Base-by-base conservation (phyloP, 2,888 invertebrate species). In the Pristionchus exspectatus region DNA sequence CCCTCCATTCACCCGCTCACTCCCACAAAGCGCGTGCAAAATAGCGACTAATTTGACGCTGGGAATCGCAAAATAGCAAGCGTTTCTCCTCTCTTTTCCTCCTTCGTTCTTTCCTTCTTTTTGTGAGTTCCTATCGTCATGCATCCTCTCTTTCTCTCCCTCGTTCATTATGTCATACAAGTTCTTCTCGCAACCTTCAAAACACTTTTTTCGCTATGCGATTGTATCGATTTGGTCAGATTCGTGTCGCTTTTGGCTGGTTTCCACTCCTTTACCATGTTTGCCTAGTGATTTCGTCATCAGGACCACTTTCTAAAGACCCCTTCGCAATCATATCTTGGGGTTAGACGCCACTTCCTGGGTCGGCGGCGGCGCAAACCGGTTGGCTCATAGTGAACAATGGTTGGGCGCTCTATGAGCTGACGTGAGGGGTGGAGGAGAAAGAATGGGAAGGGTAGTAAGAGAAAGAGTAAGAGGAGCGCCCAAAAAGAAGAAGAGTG, bases 201-300 rank as follows among this genome's bases (percentile, higher is more conserved):
- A 54, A 50, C 50, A 50, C 50, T 10, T n/a, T 56, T 56, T 56
- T 21, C 21, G 56, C n/a, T 5, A 74, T n/a, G 69, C 69, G 74
- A 27, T 44, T 81, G 50, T 54, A 16, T 54, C 81, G 44, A 27
- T 81, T 21, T 12, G 21, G 54, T 27, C 50, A 16, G 27, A 50
- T 81, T 81, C 33, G 10, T 24, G 5, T 21, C 21, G 0, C 44
- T 44, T 14, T 44, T 5, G n/a, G 50, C 27, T 27, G 24, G 44
- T 54, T 81, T 54, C 0, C 77, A 18, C 33, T 3, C 81, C 24
- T 44, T 50, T 54, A 9, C 54, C 24, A 27, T 81, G 50, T 81
- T 50, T 81, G 44, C 81, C 27, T 27, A 81, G 54, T 54, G 54
- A 81, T 81, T 44, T 30, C 74, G 74, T 77, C 74, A 77, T 44